A percentile compares a stretch with the other conserved stretches of the same genome.
Evolutionary conservation across 2,113 vertebrate genomes (phyloP).

Genomic region (Condylura cristata): DNA sequence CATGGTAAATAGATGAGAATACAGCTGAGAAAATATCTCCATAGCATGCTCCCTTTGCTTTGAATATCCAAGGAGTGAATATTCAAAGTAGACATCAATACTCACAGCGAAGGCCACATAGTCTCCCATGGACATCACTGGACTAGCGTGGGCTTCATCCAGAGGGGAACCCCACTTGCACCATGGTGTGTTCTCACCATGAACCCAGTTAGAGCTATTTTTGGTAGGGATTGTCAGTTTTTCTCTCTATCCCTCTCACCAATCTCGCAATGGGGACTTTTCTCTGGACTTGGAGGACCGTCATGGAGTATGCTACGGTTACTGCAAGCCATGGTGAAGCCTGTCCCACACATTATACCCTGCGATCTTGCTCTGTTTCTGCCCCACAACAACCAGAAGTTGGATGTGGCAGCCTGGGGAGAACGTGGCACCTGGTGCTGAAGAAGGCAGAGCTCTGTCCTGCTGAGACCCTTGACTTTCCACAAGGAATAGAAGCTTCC

Average conservation of each 20-base stretch:
- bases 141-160: too few species aligned
- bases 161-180: too few species aligned
- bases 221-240: background rate
- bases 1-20: background rate
- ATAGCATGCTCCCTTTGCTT: background rate
- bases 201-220: background rate
- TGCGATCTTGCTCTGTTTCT: background rate
- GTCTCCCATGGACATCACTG: too few species aligned
- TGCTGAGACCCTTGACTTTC: too few species aligned
- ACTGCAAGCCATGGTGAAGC: background rate
- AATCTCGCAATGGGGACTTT: too few species aligned
- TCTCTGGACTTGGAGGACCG: background rate
- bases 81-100: background rate
- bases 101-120: background rate
- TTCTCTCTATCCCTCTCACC: background rate
- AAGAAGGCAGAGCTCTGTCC: background rate
- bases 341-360: background rate
- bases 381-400: background rate
- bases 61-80: background rate
- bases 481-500: accelerated
- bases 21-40: background rate
- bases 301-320: too few species aligned
- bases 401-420: background rate
- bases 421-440: accelerated
- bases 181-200: too few species aligned